Percentiles rank a stretch among this genome's conserved stretches.
Conservation (phyloP, 2,797 vertebrate species). For the Rhinella marina region DNA sequence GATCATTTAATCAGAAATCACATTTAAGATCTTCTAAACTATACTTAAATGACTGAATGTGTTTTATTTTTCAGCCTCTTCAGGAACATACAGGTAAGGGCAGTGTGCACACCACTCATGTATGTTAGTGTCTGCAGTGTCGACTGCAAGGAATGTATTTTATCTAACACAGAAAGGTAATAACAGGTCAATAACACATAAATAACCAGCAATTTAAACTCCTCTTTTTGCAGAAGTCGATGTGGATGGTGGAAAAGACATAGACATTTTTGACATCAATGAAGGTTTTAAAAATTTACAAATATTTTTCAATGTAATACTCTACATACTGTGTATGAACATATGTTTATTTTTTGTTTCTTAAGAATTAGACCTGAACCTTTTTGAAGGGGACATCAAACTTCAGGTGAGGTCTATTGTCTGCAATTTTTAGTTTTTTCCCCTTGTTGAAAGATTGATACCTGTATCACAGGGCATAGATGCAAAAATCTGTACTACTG, state of each 20-base stretch:
- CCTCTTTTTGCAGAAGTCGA: constrained; percentile 77
- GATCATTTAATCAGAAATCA: too few relatives aligned
- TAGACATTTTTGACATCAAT: constrained; percentile 92
- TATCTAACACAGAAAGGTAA: not conserved
- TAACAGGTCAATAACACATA: not conserved
- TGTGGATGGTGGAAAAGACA: constrained; percentile 81
- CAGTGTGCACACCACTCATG: not conserved
- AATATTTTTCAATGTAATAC: not conserved
- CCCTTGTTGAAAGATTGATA: not conserved
- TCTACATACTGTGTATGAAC: not conserved
- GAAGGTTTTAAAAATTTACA: constrained; percentile 76
- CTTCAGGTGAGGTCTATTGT: constrained; percentile 74
- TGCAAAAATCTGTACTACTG: not conserved
- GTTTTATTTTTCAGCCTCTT: constrained; percentile 41
- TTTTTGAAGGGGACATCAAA: constrained; percentile 90
- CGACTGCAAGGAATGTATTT: not conserved
- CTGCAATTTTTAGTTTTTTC: not conserved
- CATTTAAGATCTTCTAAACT: not conserved
- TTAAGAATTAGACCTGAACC: constrained; percentile 82
- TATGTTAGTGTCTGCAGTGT: not conserved
- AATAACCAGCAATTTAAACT: not conserved
- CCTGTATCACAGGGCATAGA: not conserved
- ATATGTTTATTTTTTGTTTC: constrained; percentile 54
- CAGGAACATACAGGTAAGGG: constrained; percentile 37
- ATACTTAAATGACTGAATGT: not conserved